Conservation (phyloP, 2,113 vertebrate genomes). For the Hipposideros armiger region DNA sequence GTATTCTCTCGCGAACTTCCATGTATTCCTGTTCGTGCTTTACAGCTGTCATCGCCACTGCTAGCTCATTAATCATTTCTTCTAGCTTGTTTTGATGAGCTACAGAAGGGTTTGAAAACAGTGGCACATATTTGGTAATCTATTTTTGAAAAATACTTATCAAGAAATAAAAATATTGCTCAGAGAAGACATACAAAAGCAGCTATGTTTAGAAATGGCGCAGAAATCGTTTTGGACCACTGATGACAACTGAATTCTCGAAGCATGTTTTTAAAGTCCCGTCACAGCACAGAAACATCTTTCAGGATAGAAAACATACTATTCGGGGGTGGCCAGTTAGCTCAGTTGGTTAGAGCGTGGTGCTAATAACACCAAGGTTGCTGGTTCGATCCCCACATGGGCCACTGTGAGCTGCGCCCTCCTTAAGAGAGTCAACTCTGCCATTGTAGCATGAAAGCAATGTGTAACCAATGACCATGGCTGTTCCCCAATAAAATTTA, state of each 20-base stretch:
- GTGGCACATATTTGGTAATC: background rate
- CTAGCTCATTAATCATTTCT: slow-evolving; percentile 99
- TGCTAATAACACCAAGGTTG: too few relatives aligned
- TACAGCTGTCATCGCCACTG: slow-evolving; percentile 98
- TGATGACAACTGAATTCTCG: slow-evolving; percentile 16
- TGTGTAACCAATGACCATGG: too few relatives aligned
- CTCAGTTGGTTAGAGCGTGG: too few relatives aligned
- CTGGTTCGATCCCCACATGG: too few relatives aligned
- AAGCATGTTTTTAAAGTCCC: background rate
- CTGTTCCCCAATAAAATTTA: too few relatives aligned
- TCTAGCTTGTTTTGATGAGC: slow-evolving; percentile 99
- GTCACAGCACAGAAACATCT: slow-evolving; percentile 18
- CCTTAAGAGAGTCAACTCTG: too few relatives aligned
- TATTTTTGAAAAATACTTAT: background rate
- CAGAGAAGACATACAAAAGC: background rate
- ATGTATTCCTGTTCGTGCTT: slow-evolving; percentile 99
- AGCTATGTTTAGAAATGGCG: slow-evolving; percentile 13
- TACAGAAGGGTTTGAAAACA: slow-evolving; percentile 73
- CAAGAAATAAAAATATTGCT: background rate
- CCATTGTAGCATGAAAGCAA: too few relatives aligned
- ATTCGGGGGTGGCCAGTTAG: background rate
- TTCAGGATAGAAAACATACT: background rate
- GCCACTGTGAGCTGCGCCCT: too few relatives aligned
- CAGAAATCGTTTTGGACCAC: background rate
- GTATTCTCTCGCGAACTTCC: slow-evolving; percentile 99